Evolutionary conservation across 2,888 invertebrate genomes (phyloP), one percentile per base, ranked within the genome.

Genomic region (Synergus umbraculus): DNA sequence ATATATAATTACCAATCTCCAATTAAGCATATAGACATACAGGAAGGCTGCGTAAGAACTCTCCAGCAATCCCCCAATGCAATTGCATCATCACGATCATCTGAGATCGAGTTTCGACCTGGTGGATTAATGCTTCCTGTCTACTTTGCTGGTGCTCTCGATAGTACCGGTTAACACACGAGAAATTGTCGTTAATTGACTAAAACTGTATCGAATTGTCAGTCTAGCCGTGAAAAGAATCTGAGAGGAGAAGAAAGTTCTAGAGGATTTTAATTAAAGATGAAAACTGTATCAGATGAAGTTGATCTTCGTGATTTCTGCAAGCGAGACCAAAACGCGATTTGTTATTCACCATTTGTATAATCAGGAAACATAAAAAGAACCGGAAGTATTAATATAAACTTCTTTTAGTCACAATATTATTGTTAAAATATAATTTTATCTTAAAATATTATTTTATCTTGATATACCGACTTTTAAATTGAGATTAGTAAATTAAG

Each of bases 51-150:
- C 37, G 13, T 73, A 76, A 77, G 76, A 83, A 79, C 79, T 81
- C 78, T 81, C 85, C 49, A 69, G 83, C 83, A 81, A 83, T 81
- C 73, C 65, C 77, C 60, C 80, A 73, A 77, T 73, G 73, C 80
- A 81, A 82, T 83, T 85, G 78, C 84, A 49, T 83, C 82, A 83
- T 77, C 77, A 58, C 46, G 76, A 76, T 77, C 54, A 73, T 73
- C 73, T 73, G 73, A 73, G 54, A 73, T 73, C 73, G 49, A 29
- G 54, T 54, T 73, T 73, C 49, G 49, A 73, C 54, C 49, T 73
- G 73, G 73, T 37, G 69, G 73, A 73, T 73, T 73, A 73, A 73
- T 73, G 73, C 54, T 73, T 73, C 73, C 73, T 73, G 54, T 73
- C 54, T 54, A 37, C 13, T 73, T 73, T 54, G 37, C 54, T 37